Conservation (phyloP, 1,140 invertebrate species). For the Mizuhopecten yessoensis region DNA sequence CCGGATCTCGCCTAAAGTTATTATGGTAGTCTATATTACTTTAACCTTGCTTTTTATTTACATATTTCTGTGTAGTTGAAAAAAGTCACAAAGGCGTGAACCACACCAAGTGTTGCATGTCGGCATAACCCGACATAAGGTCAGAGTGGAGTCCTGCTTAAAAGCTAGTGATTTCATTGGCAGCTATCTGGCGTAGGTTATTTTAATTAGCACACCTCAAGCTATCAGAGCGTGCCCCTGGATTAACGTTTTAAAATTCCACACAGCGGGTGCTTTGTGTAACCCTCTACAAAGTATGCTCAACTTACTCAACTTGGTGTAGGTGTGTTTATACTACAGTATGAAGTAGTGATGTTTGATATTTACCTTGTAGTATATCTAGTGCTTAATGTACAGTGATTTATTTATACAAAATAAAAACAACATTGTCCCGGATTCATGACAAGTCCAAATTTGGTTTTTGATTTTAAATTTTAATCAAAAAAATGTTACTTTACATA, state of each 20-base stretch:
- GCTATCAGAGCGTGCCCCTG: slow-evolving; percentile 3
- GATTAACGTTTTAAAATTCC: slow-evolving; percentile 3
- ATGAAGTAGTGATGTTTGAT: too few species aligned
- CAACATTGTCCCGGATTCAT: too few species aligned
- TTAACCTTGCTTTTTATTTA: slow-evolving; percentile 10
- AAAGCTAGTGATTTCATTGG: not conserved
- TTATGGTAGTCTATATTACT: not conserved
- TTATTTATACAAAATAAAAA: too few species aligned
- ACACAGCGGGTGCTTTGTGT: not conserved
- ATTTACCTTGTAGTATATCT: too few species aligned
- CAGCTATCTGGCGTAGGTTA: not conserved
- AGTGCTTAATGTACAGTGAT: too few species aligned
- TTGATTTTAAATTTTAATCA: too few species aligned
- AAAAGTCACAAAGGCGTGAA: not conserved
- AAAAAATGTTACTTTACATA: too few species aligned
- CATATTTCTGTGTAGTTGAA: slow-evolving; percentile 25
- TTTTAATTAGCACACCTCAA: slow-evolving; percentile 28
- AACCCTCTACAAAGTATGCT: not conserved
- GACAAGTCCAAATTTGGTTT: too few species aligned
- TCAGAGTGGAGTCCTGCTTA: not conserved
- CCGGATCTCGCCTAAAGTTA: not conserved
- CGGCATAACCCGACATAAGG: not conserved
- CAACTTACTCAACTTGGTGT: too few species aligned
- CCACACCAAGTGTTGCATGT: not conserved
- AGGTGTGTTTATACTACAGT: too few species aligned